Evolutionary conservation across 1,140 invertebrate species (phyloP).

Genomic region (Xylocopa sonorina): DNA sequence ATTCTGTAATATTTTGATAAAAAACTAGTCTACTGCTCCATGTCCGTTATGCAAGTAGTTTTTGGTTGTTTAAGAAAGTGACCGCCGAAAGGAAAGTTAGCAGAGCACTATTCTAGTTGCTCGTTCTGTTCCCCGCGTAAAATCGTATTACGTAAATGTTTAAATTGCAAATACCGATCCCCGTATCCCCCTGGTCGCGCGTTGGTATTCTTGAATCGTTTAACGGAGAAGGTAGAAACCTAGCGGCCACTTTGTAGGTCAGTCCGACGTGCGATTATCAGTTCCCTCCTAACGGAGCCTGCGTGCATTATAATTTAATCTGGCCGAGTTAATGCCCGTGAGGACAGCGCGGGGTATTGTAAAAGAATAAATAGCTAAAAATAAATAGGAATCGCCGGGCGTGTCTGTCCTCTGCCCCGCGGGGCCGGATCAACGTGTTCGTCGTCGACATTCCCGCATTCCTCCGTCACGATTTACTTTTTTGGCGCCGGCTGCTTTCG

Average conservation of each 20-base stretch:
- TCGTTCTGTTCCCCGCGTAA: not conserved
- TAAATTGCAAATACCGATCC: constrained; percentile 23
- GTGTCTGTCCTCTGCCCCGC: not conserved
- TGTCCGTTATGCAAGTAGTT: too few relatives aligned
- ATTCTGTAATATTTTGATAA: not conserved
- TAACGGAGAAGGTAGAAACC: constrained; percentile 21
- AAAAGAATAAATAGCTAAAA: constrained; percentile 54
- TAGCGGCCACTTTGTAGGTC: constrained; percentile 46
- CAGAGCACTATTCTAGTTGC: not conserved
- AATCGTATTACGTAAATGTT: constrained; percentile 22
- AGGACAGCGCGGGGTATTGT: constrained; percentile 39
- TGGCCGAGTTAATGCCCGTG: constrained; percentile 44
- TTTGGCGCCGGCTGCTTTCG: constrained; percentile 37
- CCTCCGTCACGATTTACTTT: constrained; percentile 24
- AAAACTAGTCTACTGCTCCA: too few relatives aligned
- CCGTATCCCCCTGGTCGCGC: not conserved
- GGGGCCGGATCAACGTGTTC: constrained; percentile 25
- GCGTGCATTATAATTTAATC: constrained; percentile 48
- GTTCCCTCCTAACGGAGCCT: constrained; percentile 15
- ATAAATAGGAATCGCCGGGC: constrained; percentile 34
- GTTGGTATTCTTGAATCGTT: constrained; percentile 39
- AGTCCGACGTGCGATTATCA: constrained; percentile 41
- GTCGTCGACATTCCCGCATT: not conserved
- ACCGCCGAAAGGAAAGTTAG: not conserved
- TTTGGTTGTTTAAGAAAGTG: not conserved